Base-by-base conservation (phyloP, 2,888 invertebrate genomes). In the Lithophane ornitopus region DNA sequence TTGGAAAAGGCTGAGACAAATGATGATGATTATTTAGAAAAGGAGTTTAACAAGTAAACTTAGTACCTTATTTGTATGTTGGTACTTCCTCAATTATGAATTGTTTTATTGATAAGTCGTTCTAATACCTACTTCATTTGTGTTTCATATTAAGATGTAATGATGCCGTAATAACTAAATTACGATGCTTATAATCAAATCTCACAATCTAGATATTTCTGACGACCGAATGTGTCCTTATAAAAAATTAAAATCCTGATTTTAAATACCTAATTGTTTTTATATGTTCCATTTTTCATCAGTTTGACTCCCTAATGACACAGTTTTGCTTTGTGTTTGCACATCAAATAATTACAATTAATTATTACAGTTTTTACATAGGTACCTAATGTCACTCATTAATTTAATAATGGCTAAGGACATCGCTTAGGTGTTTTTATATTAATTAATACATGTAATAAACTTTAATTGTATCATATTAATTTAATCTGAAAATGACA, bases 381-480 rank as follows among this genome's bases (percentile, higher is more conserved):
- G 0, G 9, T n/a, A 16, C 1, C 0, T 26, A 66, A 49, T 56
- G 56, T 19, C 12, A 39, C 19, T 58, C 28, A 70, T 62, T 52
- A 44, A 71, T 76, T 41, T 61, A 61, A 71, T 44, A 19, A 7
- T 9, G 22, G 12, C 4, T 69, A 65, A 59, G 39, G 49, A 77
- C 28, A 56, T 22, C 11, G 16, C 12, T 72, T 72, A 16, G 3
- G 0, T 52, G 41, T 71, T 71, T 80, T 77, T 76, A n/a, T 34
- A 56, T 52, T 56, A 28, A 69, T 65, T 54, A 39, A 34, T n/a
- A 7, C 0, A 6, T 58, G 14, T 26, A 65, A 44, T 69, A 61
- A 81, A 70, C 41, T 66, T 19, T 58, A 61, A 63, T 39, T 63
- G 22, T 63, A 41, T 63, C 9, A 39, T 68, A 34, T 34, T 34